Percentiles rank a stretch among this genome's conserved stretches.
Evolutionary conservation across 2,113 vertebrate genomes (phyloP).

Genomic region (Trogon melanurus): DNA sequence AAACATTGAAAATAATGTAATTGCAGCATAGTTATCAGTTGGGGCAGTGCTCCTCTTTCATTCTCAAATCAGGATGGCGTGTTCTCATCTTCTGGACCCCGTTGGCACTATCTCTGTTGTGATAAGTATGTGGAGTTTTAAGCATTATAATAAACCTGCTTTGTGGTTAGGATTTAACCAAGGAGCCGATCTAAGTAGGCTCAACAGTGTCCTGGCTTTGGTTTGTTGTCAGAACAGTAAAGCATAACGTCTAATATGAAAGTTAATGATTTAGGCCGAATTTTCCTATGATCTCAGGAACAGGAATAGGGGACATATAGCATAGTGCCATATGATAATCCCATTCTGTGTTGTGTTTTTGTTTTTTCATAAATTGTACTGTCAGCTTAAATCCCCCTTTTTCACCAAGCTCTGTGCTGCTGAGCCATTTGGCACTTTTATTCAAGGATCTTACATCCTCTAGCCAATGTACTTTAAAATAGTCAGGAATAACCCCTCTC

Average conservation of each 20-base stretch:
- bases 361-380: not conserved
- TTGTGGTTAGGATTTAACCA: not conserved
- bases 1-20: not conserved
- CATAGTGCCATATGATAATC: not conserved
- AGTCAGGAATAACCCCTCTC: not conserved
- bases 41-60: not conserved
- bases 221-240: not conserved
- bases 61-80: not conserved
- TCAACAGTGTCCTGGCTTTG: accelerated
- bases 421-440: not conserved
- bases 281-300: not conserved
- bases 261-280: not conserved
- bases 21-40: not conserved
- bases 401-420: not conserved
- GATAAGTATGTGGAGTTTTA: not conserved
- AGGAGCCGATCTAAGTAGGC: not conserved
- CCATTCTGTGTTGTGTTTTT: not conserved
- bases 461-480: not conserved
- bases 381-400: not conserved
- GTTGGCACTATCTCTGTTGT: not conserved
- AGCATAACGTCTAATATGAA: not conserved
- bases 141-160: not conserved
- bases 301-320: not conserved
- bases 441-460: not conserved
- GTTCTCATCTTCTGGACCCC: not conserved